Conservation (phyloP, 2,888 invertebrate species). For the Hypomecis atomaria region DNA sequence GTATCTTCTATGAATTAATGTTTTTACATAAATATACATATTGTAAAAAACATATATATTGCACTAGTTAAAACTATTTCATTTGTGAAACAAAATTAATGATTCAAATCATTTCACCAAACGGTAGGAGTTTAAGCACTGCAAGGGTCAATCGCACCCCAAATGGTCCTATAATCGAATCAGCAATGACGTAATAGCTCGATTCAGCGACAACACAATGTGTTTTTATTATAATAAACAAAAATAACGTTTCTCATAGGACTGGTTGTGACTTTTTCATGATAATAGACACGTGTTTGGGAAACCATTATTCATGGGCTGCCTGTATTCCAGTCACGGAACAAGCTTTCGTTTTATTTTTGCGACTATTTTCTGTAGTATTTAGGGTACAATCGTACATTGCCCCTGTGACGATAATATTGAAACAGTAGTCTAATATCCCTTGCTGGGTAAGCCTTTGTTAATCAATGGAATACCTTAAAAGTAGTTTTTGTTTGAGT, state of each 20-base stretch:
- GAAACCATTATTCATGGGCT: constrained; percentile 29
- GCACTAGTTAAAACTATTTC: too few species aligned
- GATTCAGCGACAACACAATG: constrained; percentile 69
- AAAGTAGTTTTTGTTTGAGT: too few species aligned
- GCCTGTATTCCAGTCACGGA: constrained; percentile 30
- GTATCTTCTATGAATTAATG: too few species aligned
- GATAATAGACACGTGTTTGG: constrained; percentile 45
- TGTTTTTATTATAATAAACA: constrained; percentile 70
- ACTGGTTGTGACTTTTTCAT: constrained; percentile 43
- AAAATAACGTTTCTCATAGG: constrained; percentile 51
- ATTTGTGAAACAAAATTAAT: too few species aligned
- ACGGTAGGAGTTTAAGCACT: constrained; percentile 9
- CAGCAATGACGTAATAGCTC: constrained; percentile 75
- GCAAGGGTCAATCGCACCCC: constrained; percentile 5
- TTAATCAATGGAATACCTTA: too few species aligned
- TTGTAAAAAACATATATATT: too few species aligned
- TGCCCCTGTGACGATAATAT: background rate
- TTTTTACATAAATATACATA: too few species aligned
- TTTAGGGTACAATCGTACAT: constrained; percentile 3
- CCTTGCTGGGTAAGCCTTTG: too few species aligned
- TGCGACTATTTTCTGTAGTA: constrained; percentile 14
- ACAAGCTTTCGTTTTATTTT: constrained; percentile 19
- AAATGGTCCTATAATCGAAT: constrained; percentile 67
- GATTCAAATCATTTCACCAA: background rate
- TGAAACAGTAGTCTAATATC: too few species aligned